Evolutionary conservation across 2,797 vertebrate species (phyloP), one percentile per base, ranked within the genome.

Genomic region (Margarornis squamiger): DNA sequence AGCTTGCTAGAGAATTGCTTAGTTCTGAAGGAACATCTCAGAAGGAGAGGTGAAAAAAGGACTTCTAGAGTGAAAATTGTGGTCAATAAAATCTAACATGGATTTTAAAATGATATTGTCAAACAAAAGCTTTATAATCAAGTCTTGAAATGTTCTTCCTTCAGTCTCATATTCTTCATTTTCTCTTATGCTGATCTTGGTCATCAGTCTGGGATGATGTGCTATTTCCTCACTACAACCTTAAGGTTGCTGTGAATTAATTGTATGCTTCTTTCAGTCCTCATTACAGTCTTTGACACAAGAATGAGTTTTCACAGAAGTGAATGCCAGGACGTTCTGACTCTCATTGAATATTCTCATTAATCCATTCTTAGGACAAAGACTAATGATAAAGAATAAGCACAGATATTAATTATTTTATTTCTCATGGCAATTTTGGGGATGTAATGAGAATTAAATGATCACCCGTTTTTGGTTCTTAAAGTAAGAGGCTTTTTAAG

Each of bases 341-440:
- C 87, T 94, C 82, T 96, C 93, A 93, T 93, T 94, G 92, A 94
- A 94, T 91, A 96, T 96, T 96, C 94, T 93, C 74, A 91, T 81
- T 92, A 92, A 96, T 91, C 79, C 93, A 96, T 92, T 96, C 85
- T 92, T 90, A 85, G 84, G 78, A 91, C 86, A 96, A 95, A 88
- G 75, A 78, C 59, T 95, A 92, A 86, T 94, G 63, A 90, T 88
- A 96, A 94, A 86, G 65, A 90, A 93, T 70, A 88, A 82, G 91
- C 12, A 82, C 30, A 62, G 92, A 91, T 86, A 95, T 96, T 92
- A 94, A 95, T 88, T 93, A 91, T 91, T 92, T 96, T 82, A 86
- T 94, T 94, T 95, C 91, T 96, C 63, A 86, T 97, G 88, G 81
- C 90, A 77, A 88, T 92, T 58, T 94, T 80, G 39, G 87, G 54